These are phyloP conservation scores for Tachystola acroxantha DNA, from an alignment of 2,888 invertebrate genomes.

Conservation along the genomic window DNA sequence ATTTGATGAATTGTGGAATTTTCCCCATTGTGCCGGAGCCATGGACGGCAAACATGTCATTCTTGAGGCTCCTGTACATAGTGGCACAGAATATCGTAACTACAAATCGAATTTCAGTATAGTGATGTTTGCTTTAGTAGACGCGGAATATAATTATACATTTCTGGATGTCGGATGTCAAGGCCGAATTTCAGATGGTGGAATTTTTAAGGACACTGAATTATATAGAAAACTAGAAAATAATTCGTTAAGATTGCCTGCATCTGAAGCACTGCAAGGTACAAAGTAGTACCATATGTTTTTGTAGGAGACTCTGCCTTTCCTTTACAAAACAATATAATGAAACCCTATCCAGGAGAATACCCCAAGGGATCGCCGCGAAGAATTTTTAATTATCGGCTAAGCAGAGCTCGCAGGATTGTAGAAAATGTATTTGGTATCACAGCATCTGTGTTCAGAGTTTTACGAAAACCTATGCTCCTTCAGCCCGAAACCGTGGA, in stretches of 20 bases:
- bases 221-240: constrained; percentile 7
- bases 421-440: constrained; percentile 21
- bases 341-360: constrained; percentile 16
- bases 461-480: constrained; percentile 18
- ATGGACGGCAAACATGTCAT: constrained; percentile 28
- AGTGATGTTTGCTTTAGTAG: constrained; percentile 6
- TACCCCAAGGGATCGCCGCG: constrained; percentile 9
- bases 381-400: constrained; percentile 19
- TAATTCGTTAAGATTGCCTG: too few relatives aligned
- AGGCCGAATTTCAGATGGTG: constrained; percentile 10
- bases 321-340: constrained; percentile 14
- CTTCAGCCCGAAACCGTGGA: constrained; percentile 14
- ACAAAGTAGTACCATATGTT: constrained; percentile 13
- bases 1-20: constrained; percentile 15
- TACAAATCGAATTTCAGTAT: constrained; percentile 1
- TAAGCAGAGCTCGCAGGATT: constrained; percentile 16
- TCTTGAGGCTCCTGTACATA: constrained; percentile 19
- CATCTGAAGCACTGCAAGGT: too few relatives aligned
- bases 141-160: constrained; percentile 7
- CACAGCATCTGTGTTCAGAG: constrained; percentile 13
- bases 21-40: constrained; percentile 18
- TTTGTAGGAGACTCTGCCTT: constrained; percentile 18
- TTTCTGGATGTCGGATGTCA: constrained; percentile 8
- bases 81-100: constrained; percentile 2
- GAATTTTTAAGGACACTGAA: constrained; percentile 2